These are phyloP conservation scores for Chrysopilus asiliformis DNA, from an alignment of 2,888 invertebrate genomes.

Conservation along the genomic window DNA sequence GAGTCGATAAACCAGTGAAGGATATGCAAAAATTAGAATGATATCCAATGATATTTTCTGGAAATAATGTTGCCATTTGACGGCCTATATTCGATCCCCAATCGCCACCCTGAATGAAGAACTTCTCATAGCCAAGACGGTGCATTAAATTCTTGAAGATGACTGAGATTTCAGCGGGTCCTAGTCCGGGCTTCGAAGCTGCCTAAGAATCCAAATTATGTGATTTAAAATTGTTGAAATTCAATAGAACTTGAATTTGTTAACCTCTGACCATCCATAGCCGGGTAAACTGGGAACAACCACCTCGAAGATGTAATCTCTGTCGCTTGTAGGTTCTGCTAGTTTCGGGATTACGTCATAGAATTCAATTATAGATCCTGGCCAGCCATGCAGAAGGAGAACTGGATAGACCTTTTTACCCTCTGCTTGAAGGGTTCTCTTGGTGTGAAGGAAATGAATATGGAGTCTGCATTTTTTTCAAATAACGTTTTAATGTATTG, in stretches of 20 bases:
- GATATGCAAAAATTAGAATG: slow-evolving; percentile 56
- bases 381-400: slow-evolving; percentile 73
- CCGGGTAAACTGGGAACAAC: slow-evolving; percentile 56
- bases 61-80: slow-evolving; percentile 48
- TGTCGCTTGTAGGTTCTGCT: slow-evolving; percentile 38
- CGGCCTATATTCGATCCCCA: slow-evolving; percentile 59
- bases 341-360: slow-evolving; percentile 58
- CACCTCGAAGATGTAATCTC: slow-evolving; percentile 53
- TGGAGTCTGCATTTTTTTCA: slow-evolving; percentile 31
- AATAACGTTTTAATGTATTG: no score
- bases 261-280: slow-evolving; percentile 56
- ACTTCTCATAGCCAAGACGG: slow-evolving; percentile 48
- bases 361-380: slow-evolving; percentile 69
- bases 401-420: slow-evolving; percentile 47
- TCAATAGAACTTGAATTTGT: no score
- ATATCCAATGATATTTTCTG: slow-evolving; percentile 42
- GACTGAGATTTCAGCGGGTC: slow-evolving; percentile 41
- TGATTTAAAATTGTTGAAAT: no score
- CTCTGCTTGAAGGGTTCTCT: slow-evolving; percentile 29
- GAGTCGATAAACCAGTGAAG: no score
- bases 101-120: slow-evolving; percentile 64
- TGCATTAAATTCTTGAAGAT: slow-evolving; percentile 53
- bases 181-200: slow-evolving; percentile 43
- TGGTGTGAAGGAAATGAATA: slow-evolving; percentile 64
- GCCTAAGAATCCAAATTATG: no score